These are phyloP conservation scores for Chloroceryle aenea DNA, from an alignment of 2,113 vertebrate genomes.

Conservation along the genomic window DNA sequence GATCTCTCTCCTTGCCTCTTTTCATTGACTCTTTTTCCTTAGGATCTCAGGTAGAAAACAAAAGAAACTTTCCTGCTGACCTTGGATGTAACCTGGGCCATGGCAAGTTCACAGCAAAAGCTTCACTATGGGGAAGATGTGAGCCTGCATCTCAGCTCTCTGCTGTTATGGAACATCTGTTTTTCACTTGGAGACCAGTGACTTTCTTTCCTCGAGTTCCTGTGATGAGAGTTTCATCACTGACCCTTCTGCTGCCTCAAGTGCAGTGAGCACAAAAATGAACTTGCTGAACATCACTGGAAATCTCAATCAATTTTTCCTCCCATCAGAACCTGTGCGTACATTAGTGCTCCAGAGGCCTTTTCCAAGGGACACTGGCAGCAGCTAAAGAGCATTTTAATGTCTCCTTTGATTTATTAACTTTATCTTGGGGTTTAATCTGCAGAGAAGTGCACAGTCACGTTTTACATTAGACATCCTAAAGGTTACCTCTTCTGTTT, in stretches of 20 bases:
- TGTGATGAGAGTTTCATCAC: background rate
- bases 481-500: background rate
- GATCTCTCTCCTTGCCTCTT: background rate
- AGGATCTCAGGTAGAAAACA: background rate
- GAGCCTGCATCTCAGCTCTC: background rate
- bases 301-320: background rate
- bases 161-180: background rate
- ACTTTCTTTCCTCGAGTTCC: background rate
- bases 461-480: background rate
- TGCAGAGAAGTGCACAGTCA: background rate
- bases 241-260: background rate
- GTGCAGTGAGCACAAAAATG: background rate
- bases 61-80: background rate
- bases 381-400: background rate
- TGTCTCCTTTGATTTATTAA: slow-evolving; percentile 35
- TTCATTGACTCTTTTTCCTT: background rate
- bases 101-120: background rate
- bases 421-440: background rate
- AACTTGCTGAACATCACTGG: background rate
- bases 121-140: background rate
- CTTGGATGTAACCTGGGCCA: background rate
- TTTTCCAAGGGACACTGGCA: background rate
- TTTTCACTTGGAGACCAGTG: background rate
- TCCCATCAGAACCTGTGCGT: background rate
- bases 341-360: background rate